Evolutionary conservation across 2,888 invertebrate species (phyloP), one percentile per base, ranked within the genome.

Genomic region (Panopea generosa): DNA sequence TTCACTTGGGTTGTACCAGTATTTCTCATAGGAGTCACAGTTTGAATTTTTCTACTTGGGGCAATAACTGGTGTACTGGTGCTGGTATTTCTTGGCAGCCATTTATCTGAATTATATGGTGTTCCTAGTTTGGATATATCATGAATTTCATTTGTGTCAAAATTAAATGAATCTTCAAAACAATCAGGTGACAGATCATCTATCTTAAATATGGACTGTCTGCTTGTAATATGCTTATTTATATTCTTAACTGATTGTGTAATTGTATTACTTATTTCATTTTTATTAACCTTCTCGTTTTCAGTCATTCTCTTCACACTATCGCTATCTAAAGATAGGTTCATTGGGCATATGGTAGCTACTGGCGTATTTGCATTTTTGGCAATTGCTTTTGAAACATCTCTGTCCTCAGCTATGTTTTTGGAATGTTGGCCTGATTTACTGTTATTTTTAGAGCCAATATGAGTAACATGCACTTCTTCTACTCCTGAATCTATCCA

Each of bases 401-500:
- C 11, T 33, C 6, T 11, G 11, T 7, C 33, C 11, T 33, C 33
- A 33, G 4, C 33, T 33, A 11, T 33, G 33, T 7, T n/a, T n/a
- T n/a, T n/a, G n/a, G n/a, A n/a, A n/a, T n/a, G n/a, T n/a, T n/a
- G n/a, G n/a, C n/a, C n/a, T n/a, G n/a, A n/a, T n/a, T n/a, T n/a
- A n/a, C n/a, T n/a, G n/a, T n/a, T n/a, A n/a, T n/a, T n/a, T n/a
- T n/a, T n/a, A n/a, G n/a, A n/a, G n/a, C n/a, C n/a, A n/a, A n/a
- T n/a, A n/a, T n/a, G n/a, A n/a, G n/a, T n/a, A n/a, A n/a, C n/a
- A n/a, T n/a, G n/a, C n/a, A 38, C 11, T 9, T 29, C 1, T 20
- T 40, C 62, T 40, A 43, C 20, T n/a, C 69, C 80, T 18, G 65
- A 61, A 43, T 73, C 76, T 52, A 76, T 69, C 80, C 76, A 80